Percentiles rank a stretch among this genome's conserved stretches.
phyloP scores from a whole-genome alignment of 1,140 invertebrate genomes.

The Ceratitis capitata region DNA sequence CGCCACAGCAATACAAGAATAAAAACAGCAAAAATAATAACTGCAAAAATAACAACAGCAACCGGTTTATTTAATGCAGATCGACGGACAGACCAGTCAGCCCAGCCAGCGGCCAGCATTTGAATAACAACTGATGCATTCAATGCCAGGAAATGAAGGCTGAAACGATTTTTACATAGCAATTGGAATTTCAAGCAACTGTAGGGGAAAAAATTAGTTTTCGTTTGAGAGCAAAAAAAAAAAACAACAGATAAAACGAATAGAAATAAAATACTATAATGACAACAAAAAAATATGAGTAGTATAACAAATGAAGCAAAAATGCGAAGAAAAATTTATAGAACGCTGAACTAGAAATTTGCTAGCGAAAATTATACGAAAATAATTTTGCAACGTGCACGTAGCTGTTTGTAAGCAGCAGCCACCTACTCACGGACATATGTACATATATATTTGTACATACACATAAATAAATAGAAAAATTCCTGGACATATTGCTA shows the following conservation, averaged over 20 bases:
- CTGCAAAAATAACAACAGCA: not conserved
- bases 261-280: not conserved
- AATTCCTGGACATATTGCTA: not conserved
- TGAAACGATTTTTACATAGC: constrained; percentile 5
- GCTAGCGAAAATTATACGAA: constrained; percentile 8
- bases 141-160: constrained; percentile 32
- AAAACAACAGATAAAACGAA: not conserved
- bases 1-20: no score
- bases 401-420: no score
- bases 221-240: not conserved
- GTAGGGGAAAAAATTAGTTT: not conserved
- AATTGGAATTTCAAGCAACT: not conserved
- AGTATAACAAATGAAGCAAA: not conserved
- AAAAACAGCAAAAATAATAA: no score
- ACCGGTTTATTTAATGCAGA: not conserved
- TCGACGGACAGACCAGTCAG: no score
- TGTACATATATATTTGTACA: not conserved
- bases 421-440: not conserved
- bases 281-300: not conserved
- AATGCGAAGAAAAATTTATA: not conserved
- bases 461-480: not conserved
- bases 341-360: not conserved
- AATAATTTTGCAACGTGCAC: not conserved
- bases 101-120: not conserved
- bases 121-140: constrained; percentile 26